Conservation (phyloP, 2,113 vertebrate genomes). For the Gymnorhina tibicen region DNA sequence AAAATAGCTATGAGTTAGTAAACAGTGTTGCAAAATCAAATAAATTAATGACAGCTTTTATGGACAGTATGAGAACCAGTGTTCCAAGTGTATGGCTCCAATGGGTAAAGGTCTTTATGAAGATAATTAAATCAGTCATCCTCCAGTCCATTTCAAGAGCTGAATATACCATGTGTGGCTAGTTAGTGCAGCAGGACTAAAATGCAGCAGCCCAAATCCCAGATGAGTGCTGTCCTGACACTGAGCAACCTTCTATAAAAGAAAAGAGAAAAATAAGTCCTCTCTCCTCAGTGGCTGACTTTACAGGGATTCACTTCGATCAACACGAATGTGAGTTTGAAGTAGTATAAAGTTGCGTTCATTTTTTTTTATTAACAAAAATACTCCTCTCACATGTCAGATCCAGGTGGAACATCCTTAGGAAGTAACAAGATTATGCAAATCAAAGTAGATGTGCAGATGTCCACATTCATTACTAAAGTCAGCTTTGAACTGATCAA, state of each 20-base stretch:
- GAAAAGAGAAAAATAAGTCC: neutral
- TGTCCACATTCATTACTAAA: neutral
- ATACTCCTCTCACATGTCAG: neutral
- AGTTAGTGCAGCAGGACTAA: neutral
- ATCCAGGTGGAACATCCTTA: neutral
- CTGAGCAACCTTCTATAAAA: neutral
- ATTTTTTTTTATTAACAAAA: neutral
- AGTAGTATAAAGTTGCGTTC: neutral
- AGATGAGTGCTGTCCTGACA: neutral
- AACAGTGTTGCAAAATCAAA: neutral
- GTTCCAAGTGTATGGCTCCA: neutral
- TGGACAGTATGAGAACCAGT: neutral
- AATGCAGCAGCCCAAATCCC: neutral
- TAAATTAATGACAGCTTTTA: neutral
- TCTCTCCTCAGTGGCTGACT: neutral
- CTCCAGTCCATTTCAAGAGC: neutral
- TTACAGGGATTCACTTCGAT: neutral
- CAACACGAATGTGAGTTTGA: neutral
- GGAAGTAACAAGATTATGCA: neutral
- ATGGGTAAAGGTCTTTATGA: neutral
- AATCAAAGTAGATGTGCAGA: neutral
- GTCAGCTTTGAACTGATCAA: neutral
- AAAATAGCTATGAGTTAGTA: neutral
- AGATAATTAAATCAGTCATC: neutral
- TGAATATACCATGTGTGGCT: neutral